phyloP scores from a whole-genome alignment of 2,888 invertebrate genomes.

The Lutraria lutraria region DNA sequence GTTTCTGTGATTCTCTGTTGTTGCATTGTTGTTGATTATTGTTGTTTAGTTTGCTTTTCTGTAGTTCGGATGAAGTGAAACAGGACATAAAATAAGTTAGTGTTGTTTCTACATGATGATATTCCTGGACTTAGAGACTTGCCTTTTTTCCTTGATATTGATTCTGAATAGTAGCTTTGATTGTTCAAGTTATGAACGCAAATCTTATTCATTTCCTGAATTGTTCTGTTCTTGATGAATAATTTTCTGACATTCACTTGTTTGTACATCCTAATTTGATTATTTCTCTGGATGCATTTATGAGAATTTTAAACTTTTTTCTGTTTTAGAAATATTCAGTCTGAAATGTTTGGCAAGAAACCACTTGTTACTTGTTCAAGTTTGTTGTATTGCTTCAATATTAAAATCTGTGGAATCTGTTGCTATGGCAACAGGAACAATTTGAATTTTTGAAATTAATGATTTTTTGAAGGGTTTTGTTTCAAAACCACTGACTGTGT shows the following conservation, averaged over 20 bases:
- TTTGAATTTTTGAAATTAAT: not conserved
- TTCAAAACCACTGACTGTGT: not conserved
- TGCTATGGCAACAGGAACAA: not conserved
- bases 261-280: no score
- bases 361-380: not conserved
- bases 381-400: not conserved
- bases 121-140: not conserved
- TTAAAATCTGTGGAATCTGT: not conserved
- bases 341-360: not conserved
- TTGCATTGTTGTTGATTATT: not conserved
- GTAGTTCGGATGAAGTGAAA: not conserved
- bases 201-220: no score
- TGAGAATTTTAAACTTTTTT: no score
- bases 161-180: no score
- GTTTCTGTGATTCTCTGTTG: not conserved
- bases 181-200: no score
- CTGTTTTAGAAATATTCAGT: no score
- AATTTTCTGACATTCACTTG: no score
- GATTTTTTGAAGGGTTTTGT: not conserved
- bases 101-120: not conserved
- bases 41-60: not conserved
- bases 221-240: no score
- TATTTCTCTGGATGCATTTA: no score
- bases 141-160: not conserved
- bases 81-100: not conserved